These are phyloP conservation scores for Hippocampus kuda DNA, from an alignment of 2,797 vertebrate species.

Conservation along the genomic window DNA sequence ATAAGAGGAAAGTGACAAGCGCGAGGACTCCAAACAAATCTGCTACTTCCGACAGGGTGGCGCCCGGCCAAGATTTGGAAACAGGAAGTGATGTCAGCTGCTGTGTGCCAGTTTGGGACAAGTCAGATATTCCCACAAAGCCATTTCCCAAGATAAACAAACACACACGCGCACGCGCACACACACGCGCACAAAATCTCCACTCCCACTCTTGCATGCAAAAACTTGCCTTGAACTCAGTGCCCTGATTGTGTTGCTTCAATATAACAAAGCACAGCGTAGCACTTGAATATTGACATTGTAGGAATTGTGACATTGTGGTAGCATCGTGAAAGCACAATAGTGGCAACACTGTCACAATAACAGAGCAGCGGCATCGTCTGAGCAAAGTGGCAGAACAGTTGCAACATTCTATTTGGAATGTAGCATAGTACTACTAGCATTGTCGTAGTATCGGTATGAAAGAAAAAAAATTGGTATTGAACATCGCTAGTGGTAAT, in stretches of 20 bases:
- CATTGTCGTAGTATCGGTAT: too few species aligned
- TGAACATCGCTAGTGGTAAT: too few species aligned
- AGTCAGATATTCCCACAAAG: slow-evolving; percentile 69
- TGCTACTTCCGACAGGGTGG: slow-evolving; percentile 36
- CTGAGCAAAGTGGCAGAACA: too few species aligned
- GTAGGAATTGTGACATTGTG: not conserved
- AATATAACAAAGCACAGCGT: too few species aligned
- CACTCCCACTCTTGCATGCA: not conserved
- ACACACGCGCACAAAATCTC: not conserved
- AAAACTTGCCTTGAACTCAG: slow-evolving; percentile 1
- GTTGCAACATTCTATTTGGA: too few species aligned
- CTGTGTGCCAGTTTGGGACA: slow-evolving; percentile 62
- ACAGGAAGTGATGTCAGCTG: slow-evolving; percentile 65
- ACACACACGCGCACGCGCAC: slow-evolving; percentile 36
- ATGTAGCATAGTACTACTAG: too few species aligned
- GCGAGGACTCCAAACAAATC: slow-evolving; percentile 5
- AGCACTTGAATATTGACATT: not conserved
- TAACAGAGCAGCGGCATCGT: too few species aligned
- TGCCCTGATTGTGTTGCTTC: slow-evolving; percentile 1
- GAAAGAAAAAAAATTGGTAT: too few species aligned
- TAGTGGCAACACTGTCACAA: not conserved
- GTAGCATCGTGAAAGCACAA: not conserved
- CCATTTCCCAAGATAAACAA: slow-evolving; percentile 68
- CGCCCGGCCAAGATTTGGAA: slow-evolving; percentile 44
- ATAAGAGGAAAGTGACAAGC: not conserved